Percentiles rank a stretch among this genome's conserved stretches.
phyloP scores from a whole-genome alignment of 2,888 invertebrate genomes.

The Drosophila colorata region DNA sequence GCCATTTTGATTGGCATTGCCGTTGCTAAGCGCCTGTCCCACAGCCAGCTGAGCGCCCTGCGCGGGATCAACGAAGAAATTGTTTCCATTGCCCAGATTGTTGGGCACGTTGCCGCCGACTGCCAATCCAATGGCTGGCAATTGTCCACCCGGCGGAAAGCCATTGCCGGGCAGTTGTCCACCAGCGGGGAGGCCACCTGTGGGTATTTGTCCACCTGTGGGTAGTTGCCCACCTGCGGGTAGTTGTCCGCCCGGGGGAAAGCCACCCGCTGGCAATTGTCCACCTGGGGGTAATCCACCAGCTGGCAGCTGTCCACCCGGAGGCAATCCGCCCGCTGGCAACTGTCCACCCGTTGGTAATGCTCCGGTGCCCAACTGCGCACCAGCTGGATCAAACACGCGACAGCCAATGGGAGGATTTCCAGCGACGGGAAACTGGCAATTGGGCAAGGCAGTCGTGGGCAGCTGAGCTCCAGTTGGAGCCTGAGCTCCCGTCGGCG shows the following conservation, averaged over 20 bases:
- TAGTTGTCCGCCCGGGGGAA: conserved; percentile 19
- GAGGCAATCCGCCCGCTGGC: neutral
- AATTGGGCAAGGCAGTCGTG: conserved; percentile 33
- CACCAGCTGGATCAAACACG: conserved; percentile 34
- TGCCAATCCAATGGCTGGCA: neutral
- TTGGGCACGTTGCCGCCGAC: neutral
- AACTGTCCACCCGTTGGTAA: conserved; percentile 15
- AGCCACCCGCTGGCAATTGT: conserved; percentile 33
- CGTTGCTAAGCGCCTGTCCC: neutral
- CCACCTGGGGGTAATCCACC: conserved; percentile 30
- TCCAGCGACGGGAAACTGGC: conserved; percentile 48
- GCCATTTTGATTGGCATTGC: conserved; percentile 31
- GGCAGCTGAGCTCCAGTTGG: conserved; percentile 7
- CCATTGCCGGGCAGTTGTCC: conserved; percentile 7
- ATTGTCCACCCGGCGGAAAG: conserved; percentile 4
- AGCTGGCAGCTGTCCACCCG: conserved; percentile 20
- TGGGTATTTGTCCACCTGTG: conserved; percentile 15
- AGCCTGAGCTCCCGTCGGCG: conserved; percentile 25
- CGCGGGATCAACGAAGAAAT: conserved; percentile 45
- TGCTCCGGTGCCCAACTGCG: conserved; percentile 21
- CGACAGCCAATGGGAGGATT: conserved; percentile 48
- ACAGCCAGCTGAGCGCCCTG: conserved; percentile 36
- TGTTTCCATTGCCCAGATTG: conserved; percentile 30
- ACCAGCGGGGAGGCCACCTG: neutral
- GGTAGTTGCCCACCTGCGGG: conserved; percentile 49